Base-by-base conservation (phyloP, 2,797 vertebrate species). In the Phrynocephalus forsythii region DNA sequence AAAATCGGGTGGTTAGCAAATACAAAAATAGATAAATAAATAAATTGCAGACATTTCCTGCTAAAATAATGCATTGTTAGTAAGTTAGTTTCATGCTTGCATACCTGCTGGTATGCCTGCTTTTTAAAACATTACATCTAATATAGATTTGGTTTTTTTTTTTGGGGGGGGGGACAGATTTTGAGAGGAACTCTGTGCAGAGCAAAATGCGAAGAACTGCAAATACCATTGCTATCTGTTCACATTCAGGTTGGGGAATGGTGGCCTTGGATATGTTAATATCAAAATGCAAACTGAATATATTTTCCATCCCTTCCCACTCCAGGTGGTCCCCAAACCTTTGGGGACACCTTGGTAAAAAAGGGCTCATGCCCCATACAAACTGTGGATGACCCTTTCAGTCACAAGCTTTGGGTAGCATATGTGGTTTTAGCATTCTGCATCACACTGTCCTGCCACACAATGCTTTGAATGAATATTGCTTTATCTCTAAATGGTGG, bases 381-480 rank as follows among this genome's bases (percentile, higher is more conserved):
- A 71, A 72, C 10, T 72, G 28, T 20, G 44, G 38, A 48, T 16
- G 44, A 76, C 22, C 22, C 50, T 79, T 60, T n/a, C n/a, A 16
- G 50, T 44, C 11, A 11, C 33, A 44, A 81, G 38, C 10, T 79
- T n/a, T 56, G 26, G 50, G 6, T 78, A 50, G 26, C 28, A 48
- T 60, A 16, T 30, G 7, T 60, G n/a, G 50, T 60, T 63, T 20
- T 26, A 79, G n/a, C 26, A 38, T 30, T 6, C 66, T n/a, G 26
- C 24, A 87, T 63, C 20, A 18, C 28, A 18, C 2, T n/a, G 77
- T 30, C 81, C 60, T 50, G 20, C 50, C 15, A 15, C 28, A 73
- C 28, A 33, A 71, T 71, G 10, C 92, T 79, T 63, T 82, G 78
- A 91, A 86, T 63, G 84, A 88, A 88, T 78, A 52, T 15, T 52